Conservation (phyloP, 2,113 vertebrate genomes). For the Elgaria multicarinata region DNA sequence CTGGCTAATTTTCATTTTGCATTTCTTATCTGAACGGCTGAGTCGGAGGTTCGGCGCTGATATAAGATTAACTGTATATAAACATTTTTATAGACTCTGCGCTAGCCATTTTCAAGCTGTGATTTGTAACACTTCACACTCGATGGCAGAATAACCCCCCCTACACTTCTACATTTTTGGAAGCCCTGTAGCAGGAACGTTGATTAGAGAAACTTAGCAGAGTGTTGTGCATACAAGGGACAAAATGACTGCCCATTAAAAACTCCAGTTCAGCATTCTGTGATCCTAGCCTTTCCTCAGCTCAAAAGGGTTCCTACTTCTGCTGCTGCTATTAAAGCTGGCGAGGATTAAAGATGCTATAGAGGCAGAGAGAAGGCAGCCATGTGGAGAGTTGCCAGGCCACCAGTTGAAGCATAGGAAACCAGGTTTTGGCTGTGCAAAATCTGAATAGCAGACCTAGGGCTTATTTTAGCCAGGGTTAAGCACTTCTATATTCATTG, state of each 20-base stretch:
- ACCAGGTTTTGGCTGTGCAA: neutral
- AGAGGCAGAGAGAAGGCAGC: neutral
- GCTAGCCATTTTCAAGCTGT: constrained; percentile 47
- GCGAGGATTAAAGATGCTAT: neutral
- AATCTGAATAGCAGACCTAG: neutral
- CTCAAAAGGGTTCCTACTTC: neutral
- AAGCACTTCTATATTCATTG: neutral
- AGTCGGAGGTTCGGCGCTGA: constrained; percentile 62
- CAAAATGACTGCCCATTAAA: neutral
- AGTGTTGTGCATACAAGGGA: constrained; percentile 8
- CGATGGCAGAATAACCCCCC: constrained; percentile 18
- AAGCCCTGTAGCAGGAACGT: constrained; percentile 26
- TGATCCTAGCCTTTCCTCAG: neutral
- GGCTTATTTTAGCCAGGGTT: too few species aligned
- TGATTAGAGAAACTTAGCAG: constrained; percentile 41
- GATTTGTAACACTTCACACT: constrained; percentile 48
- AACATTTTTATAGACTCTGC: constrained; percentile 58
- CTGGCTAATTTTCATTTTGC: constrained; percentile 70
- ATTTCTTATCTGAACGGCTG: constrained; percentile 69
- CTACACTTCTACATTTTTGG: constrained; percentile 35
- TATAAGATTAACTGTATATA: constrained; percentile 60
- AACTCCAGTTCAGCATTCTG: neutral
- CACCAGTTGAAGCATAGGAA: constrained; percentile 2
- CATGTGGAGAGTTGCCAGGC: neutral
- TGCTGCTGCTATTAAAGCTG: constrained; percentile 2